Base-by-base conservation (phyloP, 37 sponge, comb jelly and placozoan species). In the Hexactinellida sp. region DNA sequence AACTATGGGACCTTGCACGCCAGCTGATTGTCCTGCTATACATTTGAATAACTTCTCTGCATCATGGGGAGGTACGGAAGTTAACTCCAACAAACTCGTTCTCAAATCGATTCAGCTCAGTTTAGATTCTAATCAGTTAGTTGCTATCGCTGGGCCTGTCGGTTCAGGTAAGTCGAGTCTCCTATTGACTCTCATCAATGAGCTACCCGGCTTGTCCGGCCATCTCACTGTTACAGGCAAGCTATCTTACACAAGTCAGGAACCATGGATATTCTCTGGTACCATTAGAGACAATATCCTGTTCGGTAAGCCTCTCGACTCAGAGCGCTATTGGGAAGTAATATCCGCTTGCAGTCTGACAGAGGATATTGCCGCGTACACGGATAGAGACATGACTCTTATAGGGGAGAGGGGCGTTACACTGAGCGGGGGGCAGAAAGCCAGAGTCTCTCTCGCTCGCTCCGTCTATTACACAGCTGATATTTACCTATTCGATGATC, bases 341-440 rank as follows among this genome's bases (percentile, higher is more conserved):
- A 38, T 85, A 36, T 7, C 5, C n/a, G 82, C 86, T 13, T 85
- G 86, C 21, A n/a, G 34, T 24, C 36, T 85, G 37, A 41, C 5
- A 16, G 36, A 85, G 21, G 86, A 39, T 36, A 85, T 36, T n/a
- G 32, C 3, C 5, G 3, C 34, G 13, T n/a, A 21, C 5, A 3
- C 21, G 5, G 5, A n/a, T 32, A 23, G 76, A 25, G 76, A 63
- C 13, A 7, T 63, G 32, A 63, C 76, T 7, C 21, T 63, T 7
- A 63, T 63, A 32, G 76, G 76, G 21, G 76, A 63, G 76, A 63
- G 76, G 13, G 76, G 76, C 30, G 76, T 63, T 3, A 63, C 76
- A 7, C 36, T 85, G 41, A 87, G 88, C 82, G 88, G 88, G 10
- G 88, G 88, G 37, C 88, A 87, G 88, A 87, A 87, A 25, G 55